phyloP scores from a whole-genome alignment of 2,797 vertebrate genomes.

The Mycteria americana region DNA sequence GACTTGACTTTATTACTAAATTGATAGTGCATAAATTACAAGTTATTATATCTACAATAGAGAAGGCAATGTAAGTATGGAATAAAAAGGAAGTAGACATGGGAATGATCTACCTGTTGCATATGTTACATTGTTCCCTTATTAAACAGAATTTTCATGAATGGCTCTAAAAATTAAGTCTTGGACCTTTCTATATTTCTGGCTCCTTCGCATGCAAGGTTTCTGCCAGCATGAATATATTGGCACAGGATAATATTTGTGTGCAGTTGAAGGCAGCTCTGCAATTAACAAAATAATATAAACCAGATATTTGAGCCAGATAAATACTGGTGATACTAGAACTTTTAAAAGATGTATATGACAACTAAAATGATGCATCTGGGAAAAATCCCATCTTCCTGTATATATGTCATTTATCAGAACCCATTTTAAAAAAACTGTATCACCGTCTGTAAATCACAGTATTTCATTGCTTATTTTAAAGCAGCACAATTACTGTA shows the following conservation, averaged over 20 bases:
- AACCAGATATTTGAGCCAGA: neutral
- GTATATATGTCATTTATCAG: neutral
- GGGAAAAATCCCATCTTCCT: neutral
- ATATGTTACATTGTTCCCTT: neutral
- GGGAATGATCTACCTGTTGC: neutral
- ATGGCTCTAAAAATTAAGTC: neutral
- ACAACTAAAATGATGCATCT: neutral
- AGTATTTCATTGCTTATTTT: neutral
- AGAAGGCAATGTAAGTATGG: neutral
- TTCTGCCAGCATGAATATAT: neutral
- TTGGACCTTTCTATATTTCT: neutral
- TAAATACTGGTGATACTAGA: neutral
- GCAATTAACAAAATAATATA: neutral
- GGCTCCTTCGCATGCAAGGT: neutral
- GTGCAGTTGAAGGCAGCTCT: neutral
- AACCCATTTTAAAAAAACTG: neutral
- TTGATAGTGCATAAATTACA: neutral
- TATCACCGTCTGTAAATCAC: neutral
- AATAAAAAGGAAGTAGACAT: neutral
- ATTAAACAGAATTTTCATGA: neutral
- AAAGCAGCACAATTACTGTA: neutral
- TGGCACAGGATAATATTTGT: neutral
- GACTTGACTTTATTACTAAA: neutral
- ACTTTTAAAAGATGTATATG: neutral
- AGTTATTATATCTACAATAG: neutral